Base-by-base conservation (phyloP, 2,888 invertebrate species). In the Latrodectus hesperus region DNA sequence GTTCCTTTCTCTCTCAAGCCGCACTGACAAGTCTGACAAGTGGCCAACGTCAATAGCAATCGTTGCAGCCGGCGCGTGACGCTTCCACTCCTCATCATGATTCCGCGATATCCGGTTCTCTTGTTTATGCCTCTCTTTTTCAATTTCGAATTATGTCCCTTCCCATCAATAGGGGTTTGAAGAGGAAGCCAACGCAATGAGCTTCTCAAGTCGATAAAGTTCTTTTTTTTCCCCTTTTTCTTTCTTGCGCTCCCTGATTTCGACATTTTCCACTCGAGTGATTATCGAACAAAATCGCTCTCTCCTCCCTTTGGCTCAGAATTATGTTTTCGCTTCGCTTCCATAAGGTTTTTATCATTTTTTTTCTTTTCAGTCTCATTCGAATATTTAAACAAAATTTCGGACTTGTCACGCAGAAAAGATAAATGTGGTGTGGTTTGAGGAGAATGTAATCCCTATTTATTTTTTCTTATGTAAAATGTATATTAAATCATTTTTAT, bases 11-110 rank as follows among this genome's bases (percentile, higher is more conserved):
- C 75, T 74, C 68, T 71, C 78, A 79, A 85, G 79, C 79, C 75
- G 73, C 74, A 85, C 80, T 85, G 85, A 85, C 85, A 85, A 85
- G 85, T 85, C 85, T 71, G 85, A 80, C 85, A 85, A 80, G 85
- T 68, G 74, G 65, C 14, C 65, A 22, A n/a, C 72, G 51, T 81
- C 72, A 73, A 72, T 72, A 65, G 71, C 71, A 51, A 22, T 17
- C 53, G 52, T 16, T 53, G 22, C 53, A 14, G 75, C 53, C 26
- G 11, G n/a, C 55, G 22, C 53, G 60, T 60, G 60, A 60, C 60
- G 60, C n/a, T 60, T 60, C n/a, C 38, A 38, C 60, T 60, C 16
- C 60, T 60, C 60, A n/a, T 55, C 16, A 55, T 55, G 16, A 55
- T 60, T 60, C 60, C 60, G n/a, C 60, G 14, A 60, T 60, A 60